These are phyloP conservation scores for Numenius phaeopus DNA, from an alignment of 2,797 vertebrate genomes.

Conservation along the genomic window DNA sequence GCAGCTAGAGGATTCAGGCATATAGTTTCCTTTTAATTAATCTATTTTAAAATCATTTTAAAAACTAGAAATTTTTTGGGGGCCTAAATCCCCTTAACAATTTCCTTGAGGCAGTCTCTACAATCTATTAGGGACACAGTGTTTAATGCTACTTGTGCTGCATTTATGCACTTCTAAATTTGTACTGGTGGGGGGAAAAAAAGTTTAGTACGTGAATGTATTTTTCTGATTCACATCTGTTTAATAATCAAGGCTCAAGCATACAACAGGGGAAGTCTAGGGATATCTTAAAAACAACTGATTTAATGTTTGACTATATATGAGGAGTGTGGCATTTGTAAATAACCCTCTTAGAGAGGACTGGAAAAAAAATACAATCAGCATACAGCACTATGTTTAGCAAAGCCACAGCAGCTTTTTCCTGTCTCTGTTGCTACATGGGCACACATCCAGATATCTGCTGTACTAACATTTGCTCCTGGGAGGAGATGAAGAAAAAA, in stretches of 20 bases:
- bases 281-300: neutral
- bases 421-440: constrained; percentile 45
- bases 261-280: neutral
- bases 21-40: neutral
- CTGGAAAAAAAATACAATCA: neutral
- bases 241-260: neutral
- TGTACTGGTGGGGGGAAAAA: neutral
- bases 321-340: neutral
- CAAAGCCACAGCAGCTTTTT: neutral
- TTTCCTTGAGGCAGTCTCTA: neutral
- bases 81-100: neutral
- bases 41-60: neutral
- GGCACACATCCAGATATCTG: constrained; percentile 71
- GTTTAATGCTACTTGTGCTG: neutral
- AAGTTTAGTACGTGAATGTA: neutral
- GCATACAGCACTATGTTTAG: neutral
- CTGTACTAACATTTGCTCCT: constrained; percentile 78
- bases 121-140: accelerated
- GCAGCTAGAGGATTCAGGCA: neutral
- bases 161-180: neutral
- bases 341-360: neutral
- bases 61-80: neutral
- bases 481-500: constrained; percentile 75
- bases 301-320: neutral
- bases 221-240: neutral